Evolutionary conservation across 2,113 vertebrate species (phyloP).

Genomic region (Ictalurus furcatus): DNA sequence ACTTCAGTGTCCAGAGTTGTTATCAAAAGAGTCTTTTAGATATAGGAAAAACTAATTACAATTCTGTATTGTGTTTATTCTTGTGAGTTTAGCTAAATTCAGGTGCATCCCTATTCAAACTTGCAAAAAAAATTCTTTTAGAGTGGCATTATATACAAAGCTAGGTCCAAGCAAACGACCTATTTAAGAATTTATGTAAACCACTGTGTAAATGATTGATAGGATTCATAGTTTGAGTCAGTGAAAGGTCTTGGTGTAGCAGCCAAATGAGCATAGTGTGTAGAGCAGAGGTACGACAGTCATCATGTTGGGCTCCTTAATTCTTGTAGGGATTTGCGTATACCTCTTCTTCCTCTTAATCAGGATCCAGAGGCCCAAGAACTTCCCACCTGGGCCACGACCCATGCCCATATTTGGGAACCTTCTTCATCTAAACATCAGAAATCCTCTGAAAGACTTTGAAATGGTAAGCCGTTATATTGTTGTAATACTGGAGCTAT

Average conservation of each 20-base stretch:
- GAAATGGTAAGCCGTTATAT: neutral
- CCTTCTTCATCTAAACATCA: conserved; percentile 60
- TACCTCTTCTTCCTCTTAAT: conserved; percentile 53
- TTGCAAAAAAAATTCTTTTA: neutral
- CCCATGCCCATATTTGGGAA: conserved; percentile 67
- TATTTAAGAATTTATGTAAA: no score
- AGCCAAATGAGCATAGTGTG: neutral
- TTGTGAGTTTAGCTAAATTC: neutral
- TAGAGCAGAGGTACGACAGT: neutral
- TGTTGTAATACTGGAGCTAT: neutral
- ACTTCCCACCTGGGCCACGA: conserved; percentile 69
- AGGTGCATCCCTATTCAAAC: neutral
- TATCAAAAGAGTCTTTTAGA: neutral
- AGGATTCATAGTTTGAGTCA: neutral
- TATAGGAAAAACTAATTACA: neutral
- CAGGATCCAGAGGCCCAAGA: conserved; percentile 62
- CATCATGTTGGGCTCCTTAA: conserved; percentile 59
- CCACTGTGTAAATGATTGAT: neutral
- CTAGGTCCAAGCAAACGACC: neutral
- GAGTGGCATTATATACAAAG: neutral
- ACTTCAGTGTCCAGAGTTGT: neutral
- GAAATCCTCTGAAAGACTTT: conserved; percentile 63
- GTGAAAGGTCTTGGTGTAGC: neutral
- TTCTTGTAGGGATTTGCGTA: conserved; percentile 57
- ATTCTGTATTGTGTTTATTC: neutral